Conservation (phyloP, 2,888 invertebrate species). For the Dolomedes plantarius region DNA sequence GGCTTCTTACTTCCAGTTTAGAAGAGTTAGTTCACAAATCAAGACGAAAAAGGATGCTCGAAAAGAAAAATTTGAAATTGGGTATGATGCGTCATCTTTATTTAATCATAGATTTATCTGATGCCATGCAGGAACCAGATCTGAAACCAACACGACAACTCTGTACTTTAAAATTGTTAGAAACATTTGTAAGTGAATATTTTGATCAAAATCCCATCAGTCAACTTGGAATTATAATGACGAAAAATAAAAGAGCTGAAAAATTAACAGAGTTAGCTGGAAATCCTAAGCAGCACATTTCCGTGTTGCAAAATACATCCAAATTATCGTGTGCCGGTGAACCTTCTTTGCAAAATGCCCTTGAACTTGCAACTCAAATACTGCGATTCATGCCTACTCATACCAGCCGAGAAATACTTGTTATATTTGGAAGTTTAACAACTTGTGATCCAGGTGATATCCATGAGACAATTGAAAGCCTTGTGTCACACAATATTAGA, state of each 20-base stretch:
- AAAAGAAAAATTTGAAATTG: slow-evolving; percentile 84
- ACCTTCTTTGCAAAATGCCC: slow-evolving; percentile 95
- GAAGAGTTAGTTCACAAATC: slow-evolving; percentile 94
- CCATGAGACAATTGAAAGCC: slow-evolving; percentile 85
- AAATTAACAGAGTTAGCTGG: slow-evolving; percentile 93
- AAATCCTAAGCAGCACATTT: slow-evolving; percentile 78
- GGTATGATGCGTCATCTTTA: slow-evolving; percentile 98
- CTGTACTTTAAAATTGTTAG: slow-evolving; percentile 91
- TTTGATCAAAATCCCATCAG: slow-evolving; percentile 99
- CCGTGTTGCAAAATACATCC: slow-evolving; percentile 78
- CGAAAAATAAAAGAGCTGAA: slow-evolving; percentile 95
- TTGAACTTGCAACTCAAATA: slow-evolving; percentile 90
- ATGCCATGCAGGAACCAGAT: slow-evolving; percentile 95
- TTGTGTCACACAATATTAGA: slow-evolving; percentile 88
- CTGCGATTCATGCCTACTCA: slow-evolving; percentile 92
- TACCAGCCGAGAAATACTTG: slow-evolving; percentile 93
- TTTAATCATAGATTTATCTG: slow-evolving; percentile 93
- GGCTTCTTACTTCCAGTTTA: slow-evolving; percentile 91
- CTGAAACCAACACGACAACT: slow-evolving; percentile 93
- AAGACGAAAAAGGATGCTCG: slow-evolving; percentile 81
- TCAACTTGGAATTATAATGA: slow-evolving; percentile 93
- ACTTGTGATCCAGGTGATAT: slow-evolving; percentile 98
- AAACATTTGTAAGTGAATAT: slow-evolving; percentile 95
- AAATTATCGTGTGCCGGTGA: slow-evolving; percentile 88
- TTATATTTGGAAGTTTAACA: slow-evolving; percentile 94